Percentiles rank a stretch among this genome's conserved stretches.
phyloP scores from a whole-genome alignment of 2,888 invertebrate species.

The Drosophila mercatorum region DNA sequence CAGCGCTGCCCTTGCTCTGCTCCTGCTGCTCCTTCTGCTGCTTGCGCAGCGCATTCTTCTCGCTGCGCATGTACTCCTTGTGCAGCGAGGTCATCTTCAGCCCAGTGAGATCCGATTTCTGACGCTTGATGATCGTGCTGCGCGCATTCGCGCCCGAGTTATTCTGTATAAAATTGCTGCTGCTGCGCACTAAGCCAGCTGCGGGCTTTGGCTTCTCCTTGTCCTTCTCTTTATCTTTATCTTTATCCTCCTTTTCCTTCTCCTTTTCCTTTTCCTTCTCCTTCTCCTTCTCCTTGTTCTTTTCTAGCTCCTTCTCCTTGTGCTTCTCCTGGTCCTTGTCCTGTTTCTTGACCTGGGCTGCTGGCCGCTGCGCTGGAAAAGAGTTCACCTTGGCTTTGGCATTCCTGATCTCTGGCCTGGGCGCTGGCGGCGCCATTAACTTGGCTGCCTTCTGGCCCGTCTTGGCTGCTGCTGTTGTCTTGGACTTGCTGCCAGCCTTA shows the following conservation, averaged over 20 bases:
- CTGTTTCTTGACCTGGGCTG: constrained; percentile 39
- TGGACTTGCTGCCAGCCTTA: constrained; percentile 16
- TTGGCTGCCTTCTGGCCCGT: constrained; percentile 28
- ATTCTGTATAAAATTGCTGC: constrained; percentile 29
- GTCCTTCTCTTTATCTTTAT: constrained; percentile 31
- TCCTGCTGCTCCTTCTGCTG: constrained; percentile 64
- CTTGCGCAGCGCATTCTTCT: constrained; percentile 79
- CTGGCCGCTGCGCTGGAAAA: constrained; percentile 66
- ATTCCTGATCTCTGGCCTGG: constrained; percentile 82
- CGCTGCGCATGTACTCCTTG: constrained; percentile 84
- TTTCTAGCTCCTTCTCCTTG: constrained; percentile 24
- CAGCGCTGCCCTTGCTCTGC: constrained; percentile 43
- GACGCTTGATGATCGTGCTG: constrained; percentile 84
- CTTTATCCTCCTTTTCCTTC: constrained; percentile 21
- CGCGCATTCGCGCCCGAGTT: constrained; percentile 47
- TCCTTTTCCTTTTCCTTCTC: constrained; percentile 35
- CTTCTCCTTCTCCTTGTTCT: constrained; percentile 26
- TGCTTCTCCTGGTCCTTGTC: constrained; percentile 45
- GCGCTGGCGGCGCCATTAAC: constrained; percentile 32
- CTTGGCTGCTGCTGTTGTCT: constrained; percentile 13
- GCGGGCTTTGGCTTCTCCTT: constrained; percentile 30
- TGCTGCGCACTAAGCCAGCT: constrained; percentile 23
- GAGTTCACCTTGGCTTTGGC: constrained; percentile 84
- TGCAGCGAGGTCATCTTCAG: constrained; percentile 85
- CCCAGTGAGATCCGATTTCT: constrained; percentile 88